Evolutionary conservation across 2,797 vertebrate species (phyloP).

Genomic region (Sebastiscus tertius): DNA sequence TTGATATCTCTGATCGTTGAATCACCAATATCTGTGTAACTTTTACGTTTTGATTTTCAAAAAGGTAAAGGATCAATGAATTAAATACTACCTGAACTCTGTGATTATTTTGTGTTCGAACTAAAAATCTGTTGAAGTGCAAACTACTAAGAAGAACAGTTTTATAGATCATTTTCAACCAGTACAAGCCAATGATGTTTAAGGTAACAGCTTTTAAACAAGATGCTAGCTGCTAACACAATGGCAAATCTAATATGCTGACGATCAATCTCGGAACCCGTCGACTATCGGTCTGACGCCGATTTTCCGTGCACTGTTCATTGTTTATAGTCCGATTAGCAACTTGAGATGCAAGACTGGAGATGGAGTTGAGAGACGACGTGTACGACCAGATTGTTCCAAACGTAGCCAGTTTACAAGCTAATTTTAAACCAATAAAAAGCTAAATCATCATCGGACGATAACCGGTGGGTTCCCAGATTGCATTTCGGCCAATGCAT

Average conservation of each 20-base stretch:
- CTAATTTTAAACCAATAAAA: no score
- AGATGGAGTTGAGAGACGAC: no score
- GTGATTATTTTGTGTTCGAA: constrained; percentile 68
- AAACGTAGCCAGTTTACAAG: no score
- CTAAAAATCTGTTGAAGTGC: neutral
- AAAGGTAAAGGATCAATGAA: constrained; percentile 84
- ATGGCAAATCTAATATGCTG: neutral
- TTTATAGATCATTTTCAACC: neutral
- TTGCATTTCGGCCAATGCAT: no score
- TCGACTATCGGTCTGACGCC: no score
- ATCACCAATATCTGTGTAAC: constrained; percentile 85
- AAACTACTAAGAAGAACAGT: neutral
- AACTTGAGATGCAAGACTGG: no score
- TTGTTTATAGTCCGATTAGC: no score
- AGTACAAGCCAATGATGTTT: neutral
- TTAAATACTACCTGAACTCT: constrained; percentile 83
- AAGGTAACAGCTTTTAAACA: neutral
- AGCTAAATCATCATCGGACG: no score
- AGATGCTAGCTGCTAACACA: neutral
- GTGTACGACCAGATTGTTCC: no score
- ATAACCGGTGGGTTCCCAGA: no score
- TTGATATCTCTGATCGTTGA: constrained; percentile 86
- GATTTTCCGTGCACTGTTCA: no score
- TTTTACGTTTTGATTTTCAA: constrained; percentile 85
- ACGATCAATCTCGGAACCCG: no score